Percentiles rank a stretch among this genome's conserved stretches.
Conservation (phyloP, 2,797 vertebrate species). For the Masticophis lateralis region DNA sequence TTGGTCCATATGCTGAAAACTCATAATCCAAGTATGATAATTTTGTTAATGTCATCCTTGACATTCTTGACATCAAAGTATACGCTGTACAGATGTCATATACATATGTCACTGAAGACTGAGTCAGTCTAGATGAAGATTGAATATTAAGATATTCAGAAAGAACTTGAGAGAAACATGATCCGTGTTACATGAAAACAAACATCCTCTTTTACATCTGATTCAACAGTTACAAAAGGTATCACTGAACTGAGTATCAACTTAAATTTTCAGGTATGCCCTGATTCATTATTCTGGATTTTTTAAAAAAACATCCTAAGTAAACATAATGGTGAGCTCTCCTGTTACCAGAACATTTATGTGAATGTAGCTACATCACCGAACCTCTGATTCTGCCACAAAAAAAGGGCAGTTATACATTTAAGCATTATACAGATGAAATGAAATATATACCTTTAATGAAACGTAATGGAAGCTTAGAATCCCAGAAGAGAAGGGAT, state of each 20-base stretch:
- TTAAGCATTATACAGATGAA: background rate
- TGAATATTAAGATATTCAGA: background rate
- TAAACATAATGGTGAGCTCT: background rate
- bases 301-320: background rate
- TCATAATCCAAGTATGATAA: background rate
- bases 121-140: background rate
- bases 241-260: background rate
- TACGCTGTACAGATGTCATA: background rate
- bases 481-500: background rate
- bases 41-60: background rate
- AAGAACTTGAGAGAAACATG: background rate
- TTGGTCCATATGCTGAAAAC: background rate
- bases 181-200: background rate
- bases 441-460: background rate
- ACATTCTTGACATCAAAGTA: background rate
- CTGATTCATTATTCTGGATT: background rate
- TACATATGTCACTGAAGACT: background rate
- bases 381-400: background rate
- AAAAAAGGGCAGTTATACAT: background rate
- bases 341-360: background rate
- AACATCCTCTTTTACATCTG: background rate
- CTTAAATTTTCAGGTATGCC: slow-evolving; percentile 11
- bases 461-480: background rate
- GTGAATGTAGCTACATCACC: too few relatives aligned
- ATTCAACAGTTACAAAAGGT: background rate